Percentiles rank a stretch among this genome's conserved stretches.
Evolutionary conservation across 2,113 vertebrate species (phyloP).

Genomic region (Megaceryle torquata): DNA sequence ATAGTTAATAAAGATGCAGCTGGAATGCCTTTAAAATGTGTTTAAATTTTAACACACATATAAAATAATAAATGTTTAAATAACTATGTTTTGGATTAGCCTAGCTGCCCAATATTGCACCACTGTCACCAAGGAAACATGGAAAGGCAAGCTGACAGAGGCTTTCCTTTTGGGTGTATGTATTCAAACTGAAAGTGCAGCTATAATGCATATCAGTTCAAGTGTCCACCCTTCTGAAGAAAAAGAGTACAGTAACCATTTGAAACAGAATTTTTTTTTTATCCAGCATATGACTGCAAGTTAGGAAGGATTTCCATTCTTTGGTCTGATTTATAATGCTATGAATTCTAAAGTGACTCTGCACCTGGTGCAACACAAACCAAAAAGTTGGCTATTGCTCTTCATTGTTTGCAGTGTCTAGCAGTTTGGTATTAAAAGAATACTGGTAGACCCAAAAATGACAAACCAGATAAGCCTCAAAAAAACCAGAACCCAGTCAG

Average conservation of each 20-base stretch:
- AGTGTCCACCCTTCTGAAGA: not conserved
- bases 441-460: not conserved
- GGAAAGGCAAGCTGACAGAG: not conserved
- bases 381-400: not conserved
- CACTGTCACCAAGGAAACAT: constrained; percentile 38
- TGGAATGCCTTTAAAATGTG: constrained; percentile 21
- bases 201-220: not conserved
- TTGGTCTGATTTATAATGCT: not conserved
- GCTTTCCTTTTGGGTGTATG: not conserved
- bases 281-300: not conserved
- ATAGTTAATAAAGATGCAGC: constrained; percentile 10
- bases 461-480: not conserved
- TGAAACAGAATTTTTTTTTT: not conserved
- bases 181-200: not conserved
- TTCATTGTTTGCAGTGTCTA: not conserved
- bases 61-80: constrained; percentile 57
- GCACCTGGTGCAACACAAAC: not conserved
- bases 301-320: not conserved
- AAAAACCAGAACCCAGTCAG: not conserved
- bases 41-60: constrained; percentile 40
- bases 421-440: not conserved
- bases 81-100: constrained; percentile 16
- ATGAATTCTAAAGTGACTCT: not conserved
- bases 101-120: not conserved
- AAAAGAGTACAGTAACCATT: not conserved